Evolutionary conservation across 2,888 invertebrate species (phyloP).

Genomic region (Chirona hameri): DNA sequence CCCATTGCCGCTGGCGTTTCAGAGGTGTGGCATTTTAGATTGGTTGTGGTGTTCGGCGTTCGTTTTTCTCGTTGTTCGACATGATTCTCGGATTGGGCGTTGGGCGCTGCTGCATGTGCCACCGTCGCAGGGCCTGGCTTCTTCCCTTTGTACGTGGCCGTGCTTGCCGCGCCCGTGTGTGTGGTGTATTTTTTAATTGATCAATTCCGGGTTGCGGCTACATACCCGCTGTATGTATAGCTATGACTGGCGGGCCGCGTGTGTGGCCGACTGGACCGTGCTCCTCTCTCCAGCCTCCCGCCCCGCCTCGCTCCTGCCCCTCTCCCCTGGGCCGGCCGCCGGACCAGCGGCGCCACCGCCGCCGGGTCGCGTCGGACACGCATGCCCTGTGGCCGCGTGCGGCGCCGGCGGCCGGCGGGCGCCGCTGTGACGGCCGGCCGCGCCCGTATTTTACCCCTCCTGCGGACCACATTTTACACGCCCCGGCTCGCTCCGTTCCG

Average conservation of each 20-base stretch:
- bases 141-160: neutral
- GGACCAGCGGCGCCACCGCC: neutral
- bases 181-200: neutral
- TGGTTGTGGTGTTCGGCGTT: slow-evolving; percentile 26
- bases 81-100: neutral
- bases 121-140: neutral
- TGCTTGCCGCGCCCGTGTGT: neutral
- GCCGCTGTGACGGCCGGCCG: neutral
- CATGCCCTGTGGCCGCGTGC: neutral
- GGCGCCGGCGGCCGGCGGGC: neutral
- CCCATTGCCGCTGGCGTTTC: slow-evolving; percentile 8
- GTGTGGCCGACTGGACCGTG: neutral
- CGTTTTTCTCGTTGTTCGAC: slow-evolving; percentile 22
- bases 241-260: neutral
- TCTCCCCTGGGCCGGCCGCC: neutral
- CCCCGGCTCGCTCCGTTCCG: neutral
- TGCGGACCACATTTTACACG: slow-evolving; percentile 26
- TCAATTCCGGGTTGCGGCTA: neutral
- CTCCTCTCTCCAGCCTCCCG: neutral
- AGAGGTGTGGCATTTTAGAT: slow-evolving; percentile 25
- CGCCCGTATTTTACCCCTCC: neutral
- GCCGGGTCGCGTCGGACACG: neutral
- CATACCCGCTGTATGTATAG: slow-evolving; percentile 26
- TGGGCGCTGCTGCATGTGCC: neutral
- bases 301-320: neutral